phyloP scores from a whole-genome alignment of 2,797 vertebrate species.

The Sebastes taczanowskii region DNA sequence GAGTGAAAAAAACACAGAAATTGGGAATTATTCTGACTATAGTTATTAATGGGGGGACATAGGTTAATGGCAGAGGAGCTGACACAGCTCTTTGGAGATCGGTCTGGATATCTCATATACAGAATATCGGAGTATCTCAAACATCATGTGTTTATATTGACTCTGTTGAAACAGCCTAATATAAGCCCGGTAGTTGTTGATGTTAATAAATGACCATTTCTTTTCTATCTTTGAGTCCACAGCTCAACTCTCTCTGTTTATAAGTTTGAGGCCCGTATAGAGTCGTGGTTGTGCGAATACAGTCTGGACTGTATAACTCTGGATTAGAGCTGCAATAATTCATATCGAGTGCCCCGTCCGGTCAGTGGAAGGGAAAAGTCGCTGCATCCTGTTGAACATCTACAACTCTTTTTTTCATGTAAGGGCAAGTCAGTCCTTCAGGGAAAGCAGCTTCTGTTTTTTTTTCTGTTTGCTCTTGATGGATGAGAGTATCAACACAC shows the following conservation, averaged over 20 bases:
- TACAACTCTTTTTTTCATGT: background rate
- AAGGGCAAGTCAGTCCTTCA: background rate
- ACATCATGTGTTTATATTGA: background rate
- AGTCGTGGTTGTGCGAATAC: background rate
- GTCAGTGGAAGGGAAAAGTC: background rate
- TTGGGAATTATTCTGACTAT: too few species aligned
- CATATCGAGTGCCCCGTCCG: background rate
- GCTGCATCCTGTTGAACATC: background rate
- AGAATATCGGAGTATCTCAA: background rate
- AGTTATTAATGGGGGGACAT: too few species aligned
- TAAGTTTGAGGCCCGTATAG: background rate
- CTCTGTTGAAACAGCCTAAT: background rate
- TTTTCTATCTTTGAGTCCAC: background rate
- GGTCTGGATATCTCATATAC: too few species aligned
- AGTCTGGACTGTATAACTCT: background rate
- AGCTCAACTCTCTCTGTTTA: background rate
- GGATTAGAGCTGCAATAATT: background rate
- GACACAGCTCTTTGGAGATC: too few species aligned
- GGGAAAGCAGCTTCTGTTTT: background rate
- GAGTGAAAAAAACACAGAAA: too few species aligned
- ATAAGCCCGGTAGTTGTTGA: background rate
- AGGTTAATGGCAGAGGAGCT: too few species aligned
- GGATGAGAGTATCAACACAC: background rate
- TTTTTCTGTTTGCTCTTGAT: background rate
- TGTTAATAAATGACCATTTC: background rate